Evolutionary conservation across 2,888 invertebrate species (phyloP).

Genomic region (Bedellia somnulentella): DNA sequence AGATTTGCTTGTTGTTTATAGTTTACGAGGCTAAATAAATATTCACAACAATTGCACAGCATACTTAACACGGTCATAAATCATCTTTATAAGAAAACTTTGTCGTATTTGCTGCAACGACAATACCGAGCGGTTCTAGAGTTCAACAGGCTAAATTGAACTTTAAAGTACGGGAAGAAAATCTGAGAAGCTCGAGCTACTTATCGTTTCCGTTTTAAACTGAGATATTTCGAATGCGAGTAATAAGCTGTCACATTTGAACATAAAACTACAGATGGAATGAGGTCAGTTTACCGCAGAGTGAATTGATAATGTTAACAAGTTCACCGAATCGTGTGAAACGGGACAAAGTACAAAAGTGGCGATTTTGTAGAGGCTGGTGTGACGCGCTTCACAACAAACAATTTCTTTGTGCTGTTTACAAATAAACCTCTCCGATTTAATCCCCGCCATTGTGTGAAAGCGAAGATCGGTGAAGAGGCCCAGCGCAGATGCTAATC

Average conservation of each 20-base stretch:
- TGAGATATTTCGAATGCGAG: no score
- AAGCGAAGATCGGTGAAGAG: constrained; percentile 41
- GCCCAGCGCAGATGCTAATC: constrained; percentile 61
- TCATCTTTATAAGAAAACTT: constrained; percentile 57
- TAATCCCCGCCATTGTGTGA: constrained; percentile 52
- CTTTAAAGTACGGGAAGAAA: constrained; percentile 17
- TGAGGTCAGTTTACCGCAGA: constrained; percentile 6
- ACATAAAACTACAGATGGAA: no score
- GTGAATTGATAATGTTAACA: constrained; percentile 23
- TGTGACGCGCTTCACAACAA: constrained; percentile 35
- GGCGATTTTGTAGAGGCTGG: no score
- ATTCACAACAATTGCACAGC: constrained; percentile 55
- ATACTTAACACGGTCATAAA: constrained; percentile 55
- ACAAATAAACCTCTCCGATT: constrained; percentile 56
- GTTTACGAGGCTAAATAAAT: constrained; percentile 56
- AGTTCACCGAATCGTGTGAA: constrained; percentile 47
- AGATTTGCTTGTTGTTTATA: constrained; percentile 58
- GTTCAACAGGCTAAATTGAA: constrained; percentile 21
- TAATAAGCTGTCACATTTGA: no score
- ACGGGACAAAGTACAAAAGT: no score
- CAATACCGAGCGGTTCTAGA: constrained; percentile 20
- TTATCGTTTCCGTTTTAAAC: constrained; percentile 1
- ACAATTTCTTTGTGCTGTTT: constrained; percentile 50
- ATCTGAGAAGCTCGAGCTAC: background rate
- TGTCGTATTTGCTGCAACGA: constrained; percentile 50